Conservation (phyloP, 2,888 invertebrate species). For the Trachelus troglodyta region DNA sequence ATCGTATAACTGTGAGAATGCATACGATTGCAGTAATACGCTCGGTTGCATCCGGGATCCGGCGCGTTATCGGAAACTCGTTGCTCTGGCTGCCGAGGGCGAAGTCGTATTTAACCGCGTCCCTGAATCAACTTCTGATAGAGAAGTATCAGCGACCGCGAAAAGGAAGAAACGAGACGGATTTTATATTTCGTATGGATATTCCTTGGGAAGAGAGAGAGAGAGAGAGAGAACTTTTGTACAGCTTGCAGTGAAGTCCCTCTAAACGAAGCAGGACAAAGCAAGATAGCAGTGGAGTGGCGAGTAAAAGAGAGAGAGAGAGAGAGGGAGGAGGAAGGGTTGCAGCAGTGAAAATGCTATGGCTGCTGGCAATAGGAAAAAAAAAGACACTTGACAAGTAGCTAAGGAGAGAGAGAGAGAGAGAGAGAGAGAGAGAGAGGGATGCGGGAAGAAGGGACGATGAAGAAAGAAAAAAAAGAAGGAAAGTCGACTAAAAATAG, state of each 20-base stretch:
- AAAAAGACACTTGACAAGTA: slow-evolving; percentile 1
- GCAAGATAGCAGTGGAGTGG: not conserved
- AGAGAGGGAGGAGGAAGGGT: not conserved
- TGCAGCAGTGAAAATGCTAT: not conserved
- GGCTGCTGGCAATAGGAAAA: not conserved
- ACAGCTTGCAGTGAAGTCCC: not conserved
- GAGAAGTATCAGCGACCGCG: not conserved
- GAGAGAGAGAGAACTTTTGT: not conserved
- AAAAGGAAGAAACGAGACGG: not conserved
- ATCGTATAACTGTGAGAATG: not conserved
- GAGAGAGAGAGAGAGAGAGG: slow-evolving; percentile 6
- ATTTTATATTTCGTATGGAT: not conserved
- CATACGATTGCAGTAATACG: slow-evolving; percentile 42
- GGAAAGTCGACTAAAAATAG: slow-evolving; percentile 9
- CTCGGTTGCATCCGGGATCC: slow-evolving; percentile 45
- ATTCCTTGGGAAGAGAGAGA: not conserved
- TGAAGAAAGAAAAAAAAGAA: slow-evolving; percentile 31
- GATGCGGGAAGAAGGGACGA: slow-evolving; percentile 18
- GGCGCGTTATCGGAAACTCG: slow-evolving; percentile 55
- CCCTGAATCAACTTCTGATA: not conserved
- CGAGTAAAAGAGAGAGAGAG: no score
- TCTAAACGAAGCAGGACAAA: not conserved
- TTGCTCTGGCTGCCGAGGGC: slow-evolving; percentile 32
- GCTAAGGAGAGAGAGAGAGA: slow-evolving; percentile 14
- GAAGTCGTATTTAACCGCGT: slow-evolving; percentile 37